A percentile compares a stretch with the other conserved stretches of the same genome.
These are phyloP conservation scores for Agapetus fuscipes DNA, from an alignment of 2,888 invertebrate genomes.

Conservation along the genomic window DNA sequence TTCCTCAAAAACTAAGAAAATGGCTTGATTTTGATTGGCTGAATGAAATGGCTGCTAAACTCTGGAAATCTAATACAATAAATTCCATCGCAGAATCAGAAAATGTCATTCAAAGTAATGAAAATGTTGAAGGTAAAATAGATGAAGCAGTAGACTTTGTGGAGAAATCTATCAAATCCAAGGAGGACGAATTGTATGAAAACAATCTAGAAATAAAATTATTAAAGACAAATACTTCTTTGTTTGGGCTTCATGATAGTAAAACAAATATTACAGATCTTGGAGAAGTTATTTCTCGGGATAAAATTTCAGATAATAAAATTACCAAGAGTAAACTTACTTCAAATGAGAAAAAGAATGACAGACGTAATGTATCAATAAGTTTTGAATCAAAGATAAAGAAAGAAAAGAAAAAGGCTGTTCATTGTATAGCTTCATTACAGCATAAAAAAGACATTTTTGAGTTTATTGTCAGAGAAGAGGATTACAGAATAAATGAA, in stretches of 20 bases:
- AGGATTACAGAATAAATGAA: conserved; percentile 31
- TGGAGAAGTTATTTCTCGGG: background rate
- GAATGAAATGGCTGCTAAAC: conserved; percentile 26
- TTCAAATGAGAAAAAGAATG: too few species aligned
- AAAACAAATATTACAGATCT: too few species aligned
- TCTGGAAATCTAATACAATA: background rate
- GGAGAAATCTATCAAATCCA: background rate
- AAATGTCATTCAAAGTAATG: conserved; percentile 1
- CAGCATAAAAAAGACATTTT: conserved; percentile 25
- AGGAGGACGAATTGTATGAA: too few species aligned
- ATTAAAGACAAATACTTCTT: too few species aligned
- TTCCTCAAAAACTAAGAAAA: conserved; percentile 37
- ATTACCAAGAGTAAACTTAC: too few species aligned
- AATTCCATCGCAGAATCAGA: background rate
- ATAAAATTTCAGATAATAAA: background rate
- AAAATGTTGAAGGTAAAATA: conserved; percentile 8
- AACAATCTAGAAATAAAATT: too few species aligned
- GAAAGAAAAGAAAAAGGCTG: background rate
- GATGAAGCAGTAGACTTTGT: conserved; percentile 22
- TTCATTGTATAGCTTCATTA: conserved; percentile 8
- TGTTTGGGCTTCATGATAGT: too few species aligned
- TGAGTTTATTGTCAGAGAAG: conserved; percentile 33
- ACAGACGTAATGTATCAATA: too few species aligned
- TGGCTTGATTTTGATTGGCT: conserved; percentile 43
- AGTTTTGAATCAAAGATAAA: background rate